Percentiles rank a stretch among this genome's conserved stretches.
phyloP scores from a whole-genome alignment of 2,888 invertebrate genomes.

The Escarpia spicata region DNA sequence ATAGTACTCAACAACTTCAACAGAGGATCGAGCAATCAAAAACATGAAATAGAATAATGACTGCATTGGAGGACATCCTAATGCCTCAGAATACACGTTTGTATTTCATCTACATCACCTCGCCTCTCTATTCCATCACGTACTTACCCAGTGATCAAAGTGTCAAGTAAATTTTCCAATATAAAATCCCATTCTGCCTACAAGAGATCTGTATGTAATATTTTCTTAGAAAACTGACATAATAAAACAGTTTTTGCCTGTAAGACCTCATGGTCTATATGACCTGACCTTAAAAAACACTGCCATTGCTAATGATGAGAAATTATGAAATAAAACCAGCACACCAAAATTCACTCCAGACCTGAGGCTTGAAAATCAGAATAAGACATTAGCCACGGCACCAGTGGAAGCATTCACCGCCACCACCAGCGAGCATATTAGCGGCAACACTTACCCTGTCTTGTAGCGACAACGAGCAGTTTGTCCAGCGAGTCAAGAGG shows the following conservation, averaged over 20 bases:
- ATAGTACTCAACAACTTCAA: background rate
- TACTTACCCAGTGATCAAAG: background rate
- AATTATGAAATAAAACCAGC: background rate
- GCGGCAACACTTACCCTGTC: background rate
- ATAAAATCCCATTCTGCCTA: no score
- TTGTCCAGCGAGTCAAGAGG: background rate
- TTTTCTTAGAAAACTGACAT: no score
- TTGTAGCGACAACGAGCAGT: background rate
- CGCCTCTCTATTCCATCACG: background rate
- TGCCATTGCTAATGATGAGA: no score
- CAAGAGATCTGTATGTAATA: no score
- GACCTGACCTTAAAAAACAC: no score
- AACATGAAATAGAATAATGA: background rate
- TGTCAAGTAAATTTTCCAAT: no score
- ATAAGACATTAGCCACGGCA: background rate
- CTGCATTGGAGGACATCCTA: background rate
- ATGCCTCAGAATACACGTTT: background rate
- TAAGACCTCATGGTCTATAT: no score
- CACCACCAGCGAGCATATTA: background rate
- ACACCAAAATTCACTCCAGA: background rate
- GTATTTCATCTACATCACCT: background rate
- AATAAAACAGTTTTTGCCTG: no score
- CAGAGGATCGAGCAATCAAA: background rate
- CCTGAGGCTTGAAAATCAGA: background rate
- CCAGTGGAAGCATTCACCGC: background rate